These are phyloP conservation scores for Ennomos erosarius DNA, from an alignment of 2,888 invertebrate species.

Conservation along the genomic window DNA sequence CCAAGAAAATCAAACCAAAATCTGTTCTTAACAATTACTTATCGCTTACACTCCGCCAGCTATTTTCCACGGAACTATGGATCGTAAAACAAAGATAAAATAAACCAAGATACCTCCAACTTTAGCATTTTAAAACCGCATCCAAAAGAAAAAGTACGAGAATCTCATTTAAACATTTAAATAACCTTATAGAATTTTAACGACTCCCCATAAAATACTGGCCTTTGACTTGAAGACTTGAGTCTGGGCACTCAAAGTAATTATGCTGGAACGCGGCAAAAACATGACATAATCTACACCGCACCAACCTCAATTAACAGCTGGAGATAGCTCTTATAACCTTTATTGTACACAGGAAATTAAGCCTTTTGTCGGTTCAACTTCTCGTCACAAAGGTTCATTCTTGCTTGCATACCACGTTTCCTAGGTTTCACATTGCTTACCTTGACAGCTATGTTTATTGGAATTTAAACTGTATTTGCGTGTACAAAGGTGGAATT, in stretches of 20 bases:
- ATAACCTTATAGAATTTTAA: conserved; percentile 62
- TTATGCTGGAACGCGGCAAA: conserved; percentile 59
- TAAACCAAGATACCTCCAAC: conserved; percentile 43
- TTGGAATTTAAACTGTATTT: conserved; percentile 51
- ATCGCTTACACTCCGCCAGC: neutral
- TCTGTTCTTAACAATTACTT: too few species aligned
- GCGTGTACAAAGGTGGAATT: conserved; percentile 45
- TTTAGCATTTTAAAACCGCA: conserved; percentile 44
- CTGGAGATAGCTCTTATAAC: conserved; percentile 45
- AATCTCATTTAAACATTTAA: conserved; percentile 55
- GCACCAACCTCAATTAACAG: conserved; percentile 63
- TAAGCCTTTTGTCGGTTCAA: conserved; percentile 59
- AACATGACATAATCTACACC: conserved; percentile 63
- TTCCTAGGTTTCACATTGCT: conserved; percentile 41
- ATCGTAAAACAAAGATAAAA: conserved; percentile 45
- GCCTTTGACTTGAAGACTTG: conserved; percentile 55
- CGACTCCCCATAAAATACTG: conserved; percentile 56
- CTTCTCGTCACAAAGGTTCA: conserved; percentile 52
- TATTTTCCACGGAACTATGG: conserved; percentile 4
- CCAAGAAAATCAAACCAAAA: too few species aligned
- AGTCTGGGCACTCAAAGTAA: conserved; percentile 59
- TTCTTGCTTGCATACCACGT: conserved; percentile 54
- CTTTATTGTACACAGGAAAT: conserved; percentile 65
- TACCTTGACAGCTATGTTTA: conserved; percentile 45
- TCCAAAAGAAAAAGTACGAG: conserved; percentile 48